Conservation (phyloP, 92 coral and sea anemone genomes). For the Metridium senile region DNA sequence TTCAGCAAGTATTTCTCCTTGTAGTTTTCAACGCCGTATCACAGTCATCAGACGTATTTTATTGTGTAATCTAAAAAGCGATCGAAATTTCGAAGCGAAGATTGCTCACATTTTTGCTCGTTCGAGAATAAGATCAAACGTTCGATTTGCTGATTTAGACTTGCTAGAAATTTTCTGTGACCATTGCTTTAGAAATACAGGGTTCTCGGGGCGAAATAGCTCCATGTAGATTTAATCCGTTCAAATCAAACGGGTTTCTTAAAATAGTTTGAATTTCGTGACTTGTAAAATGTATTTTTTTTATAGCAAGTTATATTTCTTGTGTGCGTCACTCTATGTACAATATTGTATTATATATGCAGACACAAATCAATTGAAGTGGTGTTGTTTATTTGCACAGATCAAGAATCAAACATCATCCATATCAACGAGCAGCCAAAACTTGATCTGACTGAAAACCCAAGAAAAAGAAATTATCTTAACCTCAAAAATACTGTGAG, state of each 20-base stretch:
- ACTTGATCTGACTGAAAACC: slow-evolving; percentile 71
- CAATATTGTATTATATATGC: neutral
- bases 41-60: neutral
- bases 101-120: slow-evolving; percentile 21
- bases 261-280: neutral
- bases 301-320: neutral
- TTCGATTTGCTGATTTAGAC: neutral
- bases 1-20: neutral
- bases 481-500: slow-evolving; percentile 65
- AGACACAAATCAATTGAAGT: neutral
- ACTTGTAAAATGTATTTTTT: neutral
- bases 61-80: slow-evolving; percentile 6
- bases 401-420: slow-evolving; percentile 26
- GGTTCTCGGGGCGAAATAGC: neutral
- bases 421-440: slow-evolving; percentile 65
- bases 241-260: neutral
- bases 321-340: neutral
- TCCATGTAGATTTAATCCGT: neutral
- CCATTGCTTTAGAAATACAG: neutral
- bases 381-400: slow-evolving; percentile 10
- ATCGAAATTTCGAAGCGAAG: neutral
- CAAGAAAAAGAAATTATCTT: slow-evolving; percentile 72
- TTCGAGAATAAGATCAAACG: neutral
- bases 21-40: neutral
- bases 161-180: neutral